These are phyloP conservation scores for Notarius lentiginosus DNA, from an alignment of 2,113 vertebrate genomes.

Conservation along the genomic window DNA sequence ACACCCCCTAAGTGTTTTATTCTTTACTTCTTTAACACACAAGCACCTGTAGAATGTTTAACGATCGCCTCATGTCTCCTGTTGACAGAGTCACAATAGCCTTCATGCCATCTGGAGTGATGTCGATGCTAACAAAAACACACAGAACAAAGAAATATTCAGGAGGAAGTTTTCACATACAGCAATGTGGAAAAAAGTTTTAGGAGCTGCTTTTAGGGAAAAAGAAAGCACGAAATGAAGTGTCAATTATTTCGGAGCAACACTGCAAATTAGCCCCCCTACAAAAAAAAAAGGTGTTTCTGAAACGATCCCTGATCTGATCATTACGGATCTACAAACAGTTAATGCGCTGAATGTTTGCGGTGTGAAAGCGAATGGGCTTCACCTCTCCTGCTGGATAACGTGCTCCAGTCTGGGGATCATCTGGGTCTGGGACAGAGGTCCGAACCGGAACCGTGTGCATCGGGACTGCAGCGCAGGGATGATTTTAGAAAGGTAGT, in stretches of 20 bases:
- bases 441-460: constrained; percentile 93
- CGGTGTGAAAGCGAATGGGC: not conserved
- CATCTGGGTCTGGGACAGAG: constrained; percentile 89
- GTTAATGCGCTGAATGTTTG: not conserved
- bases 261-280: not conserved
- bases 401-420: constrained; percentile 87
- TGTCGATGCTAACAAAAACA: constrained; percentile 76
- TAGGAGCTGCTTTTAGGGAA: not conserved
- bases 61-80: constrained; percentile 92
- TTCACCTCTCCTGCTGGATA: constrained; percentile 83
- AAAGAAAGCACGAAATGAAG: not conserved
- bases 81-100: constrained; percentile 89
- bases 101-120: constrained; percentile 90
- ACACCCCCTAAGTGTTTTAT: not conserved
- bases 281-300: not conserved
- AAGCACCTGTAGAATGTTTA: constrained; percentile 92
- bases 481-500: constrained; percentile 98
- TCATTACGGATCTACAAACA: too few relatives aligned
- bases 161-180: not conserved
- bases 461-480: constrained; percentile 94
- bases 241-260: not conserved
- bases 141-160: not conserved
- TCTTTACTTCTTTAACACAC: not conserved
- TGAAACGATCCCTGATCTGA: not conserved
- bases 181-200: not conserved